Base-by-base conservation (phyloP, 2,888 invertebrate species). In the Drosophila yooni region DNA sequence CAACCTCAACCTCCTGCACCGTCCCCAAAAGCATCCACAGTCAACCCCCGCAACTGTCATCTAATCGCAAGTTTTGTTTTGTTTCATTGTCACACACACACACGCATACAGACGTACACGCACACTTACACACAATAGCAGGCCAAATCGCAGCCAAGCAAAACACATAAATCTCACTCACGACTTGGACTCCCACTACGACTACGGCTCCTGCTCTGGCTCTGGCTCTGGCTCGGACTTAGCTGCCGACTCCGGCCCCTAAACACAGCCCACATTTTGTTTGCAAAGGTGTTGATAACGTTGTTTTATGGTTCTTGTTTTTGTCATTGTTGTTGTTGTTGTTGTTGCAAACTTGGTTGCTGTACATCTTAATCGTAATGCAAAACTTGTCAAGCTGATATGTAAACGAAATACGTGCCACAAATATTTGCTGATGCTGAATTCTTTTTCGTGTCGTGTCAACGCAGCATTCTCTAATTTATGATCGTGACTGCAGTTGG, bases 341-440 rank as follows among this genome's bases (percentile, higher is more conserved):
- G 57, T 36, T 65, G 43, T 25, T 62, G 61, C 43, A 46, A 68
- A 54, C 60, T 58, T 66, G 77, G 62, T 38, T 56, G 79, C 76
- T 83, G 89, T 90, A 90, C 90, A 89, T 86, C 87, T 88, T 89
- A 88, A 88, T 88, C 90, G 90, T 87, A 89, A 87, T 86, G 89
- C 83, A 89, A 90, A 86, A 87, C 79, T 79, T 89, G 87, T 86
- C 90, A 86, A 80, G 86, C 82, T 86, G 90, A 86, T 86, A 85
- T 86, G 85, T 89, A 86, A 85, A 86, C 85, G 85, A 83, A 90
- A 74, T 86, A 88, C 87, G 87, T 88, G 87, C 87, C 64, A 78
- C 80, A 89, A 90, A 90, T 88, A 90, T 90, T 90, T 89, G 77
- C 90, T 81, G 87, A 82, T 82, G 70, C 48, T 73, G 65, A 81